Conservation (phyloP, 2,888 invertebrate species). For the Galerucella pusilla region DNA sequence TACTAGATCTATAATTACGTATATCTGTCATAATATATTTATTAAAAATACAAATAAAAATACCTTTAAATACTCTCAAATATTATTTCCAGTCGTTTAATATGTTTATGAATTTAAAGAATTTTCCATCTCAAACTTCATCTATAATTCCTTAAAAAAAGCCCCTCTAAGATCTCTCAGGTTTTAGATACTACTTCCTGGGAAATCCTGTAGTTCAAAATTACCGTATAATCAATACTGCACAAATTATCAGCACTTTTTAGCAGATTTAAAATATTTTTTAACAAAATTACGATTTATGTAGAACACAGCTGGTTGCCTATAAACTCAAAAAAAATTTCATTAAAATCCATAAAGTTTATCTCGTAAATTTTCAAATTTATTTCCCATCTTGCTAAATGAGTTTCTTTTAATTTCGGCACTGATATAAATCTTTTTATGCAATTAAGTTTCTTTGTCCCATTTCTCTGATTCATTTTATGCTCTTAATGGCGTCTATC, state of each 20-base stretch:
- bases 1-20: too few species aligned
- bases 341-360: background rate
- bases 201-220: too few species aligned
- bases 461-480: background rate
- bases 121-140: background rate
- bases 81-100: background rate
- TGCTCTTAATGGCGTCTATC: background rate
- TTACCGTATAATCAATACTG: too few species aligned
- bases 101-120: background rate
- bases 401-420: conserved; percentile 7
- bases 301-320: background rate
- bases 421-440: background rate
- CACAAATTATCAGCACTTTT: too few species aligned
- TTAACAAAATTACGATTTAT: too few species aligned
- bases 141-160: too few species aligned
- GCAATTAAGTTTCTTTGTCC: conserved; percentile 4
- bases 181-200: too few species aligned
- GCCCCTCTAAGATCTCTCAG: too few species aligned
- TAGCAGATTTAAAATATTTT: too few species aligned
- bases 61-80: too few species aligned
- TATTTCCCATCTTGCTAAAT: background rate
- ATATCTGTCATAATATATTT: too few species aligned
- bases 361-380: background rate
- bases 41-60: too few species aligned
- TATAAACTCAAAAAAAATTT: background rate